Conservation (phyloP, 2,797 vertebrate species). For the Staurois parvus region DNA sequence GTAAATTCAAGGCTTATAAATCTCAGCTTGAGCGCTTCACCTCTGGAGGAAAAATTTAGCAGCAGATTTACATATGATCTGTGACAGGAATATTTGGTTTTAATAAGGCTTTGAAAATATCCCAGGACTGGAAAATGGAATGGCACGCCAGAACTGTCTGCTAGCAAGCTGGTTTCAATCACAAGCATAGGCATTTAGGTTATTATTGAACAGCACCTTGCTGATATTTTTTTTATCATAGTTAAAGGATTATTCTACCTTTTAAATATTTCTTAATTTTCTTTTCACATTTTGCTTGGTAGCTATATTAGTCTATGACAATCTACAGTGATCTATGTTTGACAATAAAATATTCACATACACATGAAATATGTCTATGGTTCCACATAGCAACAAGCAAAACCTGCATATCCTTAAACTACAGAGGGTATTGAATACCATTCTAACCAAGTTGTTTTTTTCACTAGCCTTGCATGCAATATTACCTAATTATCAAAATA, state of each 20-base stretch:
- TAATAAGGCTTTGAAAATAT: conserved; percentile 39
- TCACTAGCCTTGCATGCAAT: no score
- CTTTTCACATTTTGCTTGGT: background rate
- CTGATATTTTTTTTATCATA: background rate
- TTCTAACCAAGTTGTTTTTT: no score
- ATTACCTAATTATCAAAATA: no score
- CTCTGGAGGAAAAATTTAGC: conserved; percentile 18
- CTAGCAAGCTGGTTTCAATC: conserved; percentile 8
- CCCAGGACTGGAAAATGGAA: background rate
- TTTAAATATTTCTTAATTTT: background rate
- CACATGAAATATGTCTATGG: no score
- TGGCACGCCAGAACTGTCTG: background rate
- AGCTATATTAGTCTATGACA: background rate
- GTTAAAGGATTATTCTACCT: background rate
- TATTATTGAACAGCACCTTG: background rate
- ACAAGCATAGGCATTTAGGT: background rate
- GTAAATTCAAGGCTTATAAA: conserved; percentile 51
- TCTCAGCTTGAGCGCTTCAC: conserved; percentile 40
- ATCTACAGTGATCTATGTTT: background rate
- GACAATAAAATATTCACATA: background rate
- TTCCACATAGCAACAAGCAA: no score
- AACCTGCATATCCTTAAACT: no score
- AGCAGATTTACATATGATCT: conserved; percentile 33
- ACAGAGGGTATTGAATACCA: no score
- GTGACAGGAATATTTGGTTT: conserved; percentile 43